Evolutionary conservation across 2,113 vertebrate genomes (phyloP).

Genomic region (Antigone vipio): DNA sequence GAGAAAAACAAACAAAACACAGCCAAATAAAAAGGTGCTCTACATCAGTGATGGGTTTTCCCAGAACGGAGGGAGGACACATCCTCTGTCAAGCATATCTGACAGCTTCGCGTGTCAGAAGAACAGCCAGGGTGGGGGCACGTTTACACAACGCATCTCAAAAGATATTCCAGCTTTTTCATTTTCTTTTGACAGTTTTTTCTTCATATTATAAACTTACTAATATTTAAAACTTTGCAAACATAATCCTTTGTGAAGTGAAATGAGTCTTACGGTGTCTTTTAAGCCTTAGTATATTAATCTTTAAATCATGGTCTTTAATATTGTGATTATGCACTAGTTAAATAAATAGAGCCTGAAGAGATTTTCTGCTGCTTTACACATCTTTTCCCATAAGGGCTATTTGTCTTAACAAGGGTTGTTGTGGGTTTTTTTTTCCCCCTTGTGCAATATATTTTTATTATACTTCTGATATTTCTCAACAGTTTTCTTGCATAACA

Average conservation of each 20-base stretch:
- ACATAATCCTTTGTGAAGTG: background rate
- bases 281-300: constrained; percentile 17
- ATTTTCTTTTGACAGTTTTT: background rate
- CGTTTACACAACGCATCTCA: background rate
- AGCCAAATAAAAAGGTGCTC: background rate
- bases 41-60: fast-evolving
- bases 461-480: background rate
- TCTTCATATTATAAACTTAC: background rate
- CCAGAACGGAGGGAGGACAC: background rate
- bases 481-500: background rate
- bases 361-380: background rate
- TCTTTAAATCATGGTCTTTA: constrained; percentile 20
- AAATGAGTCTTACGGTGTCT: background rate
- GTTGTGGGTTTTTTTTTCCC: no score
- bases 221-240: background rate
- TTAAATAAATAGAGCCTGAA: constrained; percentile 14
- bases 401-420: background rate
- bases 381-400: background rate
- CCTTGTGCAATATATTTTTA: background rate
- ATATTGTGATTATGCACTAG: background rate
- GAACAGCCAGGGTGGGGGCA: background rate
- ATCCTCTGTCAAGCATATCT: background rate
- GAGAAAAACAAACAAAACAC: background rate
- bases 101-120: background rate
- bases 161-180: background rate